phyloP scores from a whole-genome alignment of 2,888 invertebrate genomes.

The Drosophila peninsularis region DNA sequence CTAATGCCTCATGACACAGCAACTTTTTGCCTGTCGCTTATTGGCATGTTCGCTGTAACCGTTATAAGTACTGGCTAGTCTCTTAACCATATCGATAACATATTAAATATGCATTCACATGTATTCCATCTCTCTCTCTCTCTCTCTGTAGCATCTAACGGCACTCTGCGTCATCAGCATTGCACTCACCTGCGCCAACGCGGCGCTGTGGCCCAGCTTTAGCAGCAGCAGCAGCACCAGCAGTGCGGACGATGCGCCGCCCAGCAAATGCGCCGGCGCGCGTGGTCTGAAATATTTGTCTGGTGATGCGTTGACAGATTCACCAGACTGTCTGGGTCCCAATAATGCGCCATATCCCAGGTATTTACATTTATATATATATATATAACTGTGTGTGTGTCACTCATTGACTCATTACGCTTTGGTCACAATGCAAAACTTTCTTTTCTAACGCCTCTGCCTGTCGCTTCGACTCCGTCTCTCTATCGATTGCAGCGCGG shows the following conservation, averaged over 20 bases:
- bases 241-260: conserved; percentile 72
- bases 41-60: conserved; percentile 47
- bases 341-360: conserved; percentile 93
- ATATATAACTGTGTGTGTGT: conserved; percentile 3
- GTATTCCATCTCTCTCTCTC: conserved; percentile 1
- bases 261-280: conserved; percentile 86
- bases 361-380: conserved; percentile 85
- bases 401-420: conserved; percentile 27
- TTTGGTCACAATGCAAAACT: conserved; percentile 42
- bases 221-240: conserved; percentile 64
- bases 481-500: conserved; percentile 86
- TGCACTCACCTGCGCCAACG: conserved; percentile 74
- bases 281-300: conserved; percentile 92
- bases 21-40: conserved; percentile 27
- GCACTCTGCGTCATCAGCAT: conserved; percentile 80
- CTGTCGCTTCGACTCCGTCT: background rate
- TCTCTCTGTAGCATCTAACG: conserved; percentile 72
- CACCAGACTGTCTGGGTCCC: conserved; percentile 92
- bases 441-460: conserved; percentile 69
- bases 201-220: conserved; percentile 83
- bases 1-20: conserved; percentile 34
- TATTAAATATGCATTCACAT: conserved; percentile 28
- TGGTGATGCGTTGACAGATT: conserved; percentile 93
- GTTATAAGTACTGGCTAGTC: conserved; percentile 41
- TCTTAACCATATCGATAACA: conserved; percentile 23